Base-by-base conservation (phyloP, 2,888 invertebrate genomes). In the Iselma pallidipennis region DNA sequence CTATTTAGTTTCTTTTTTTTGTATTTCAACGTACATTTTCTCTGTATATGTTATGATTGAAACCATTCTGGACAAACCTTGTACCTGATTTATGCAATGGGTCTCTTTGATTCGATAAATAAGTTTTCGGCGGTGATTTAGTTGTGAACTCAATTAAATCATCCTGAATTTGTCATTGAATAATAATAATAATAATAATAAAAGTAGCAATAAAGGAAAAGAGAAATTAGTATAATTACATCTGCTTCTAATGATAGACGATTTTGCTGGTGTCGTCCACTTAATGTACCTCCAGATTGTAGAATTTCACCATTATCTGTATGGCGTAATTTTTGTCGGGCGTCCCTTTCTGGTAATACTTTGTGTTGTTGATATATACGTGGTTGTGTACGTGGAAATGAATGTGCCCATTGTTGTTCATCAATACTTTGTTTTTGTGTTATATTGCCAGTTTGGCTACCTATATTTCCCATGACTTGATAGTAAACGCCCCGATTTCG, bases 271-370 rank as follows among this genome's bases (percentile, higher is more conserved):
- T 72, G 84, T 58, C 91, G 84, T 4, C 91, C 91, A 71, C 90
- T 91, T 77, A 94, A 89, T 66, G 94, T 94, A 54, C 94, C 94
- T 0, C 92, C 93, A 4, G 90, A 89, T 72, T 91, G 91, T 57
- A 94, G 82, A 76, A 93, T 92, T 73, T 88, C 89, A 54, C 94
- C 94, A 81, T 94, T 94, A 80, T 92, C 89, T 2, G 94, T 94
- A 59, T 89, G 87, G 65, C 92, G 87, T 57, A 94, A 83, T 66
- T 87, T 85, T 67, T 89, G 89, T 9, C 74, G 69, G 1, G 75
- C 69, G 59, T 88, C 88, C 72, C 86, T 86, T 63, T 89, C 87
- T 7, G 92, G 92, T 28, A 92, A 83, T 59, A 92, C 91, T 70
- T 80, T 81, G 31, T 74, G 69, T 54, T 78, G 78, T 48, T 70